phyloP scores from a whole-genome alignment of 1,140 invertebrate genomes.

The Diorhabda carinulata region DNA sequence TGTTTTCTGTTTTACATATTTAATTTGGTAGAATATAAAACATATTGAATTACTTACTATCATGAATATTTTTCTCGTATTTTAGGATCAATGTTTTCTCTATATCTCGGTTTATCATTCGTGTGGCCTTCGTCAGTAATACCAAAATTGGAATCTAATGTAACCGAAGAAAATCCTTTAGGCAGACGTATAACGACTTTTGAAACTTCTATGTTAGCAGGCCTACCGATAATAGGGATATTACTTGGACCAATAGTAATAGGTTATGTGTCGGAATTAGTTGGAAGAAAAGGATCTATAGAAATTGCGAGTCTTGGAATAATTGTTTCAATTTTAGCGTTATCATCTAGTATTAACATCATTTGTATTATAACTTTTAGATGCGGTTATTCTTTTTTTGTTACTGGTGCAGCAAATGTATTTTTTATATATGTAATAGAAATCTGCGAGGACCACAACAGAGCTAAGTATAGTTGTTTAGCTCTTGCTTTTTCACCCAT shows the following conservation, averaged over 20 bases:
- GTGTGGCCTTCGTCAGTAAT: conserved; percentile 68
- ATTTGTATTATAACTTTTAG: conserved; percentile 45
- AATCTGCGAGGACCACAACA: conserved; percentile 46
- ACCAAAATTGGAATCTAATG: conserved; percentile 50
- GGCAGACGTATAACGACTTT: conserved; percentile 46
- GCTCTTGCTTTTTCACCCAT: conserved; percentile 52
- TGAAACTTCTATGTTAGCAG: conserved; percentile 75
- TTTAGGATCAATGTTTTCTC: neutral
- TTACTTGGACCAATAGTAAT: conserved; percentile 45
- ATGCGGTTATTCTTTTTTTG: conserved; percentile 47
- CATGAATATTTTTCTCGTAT: neutral
- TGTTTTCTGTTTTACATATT: too few relatives aligned
- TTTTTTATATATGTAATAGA: conserved; percentile 53
- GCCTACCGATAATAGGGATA: conserved; percentile 72
- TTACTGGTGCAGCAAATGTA: conserved; percentile 49
- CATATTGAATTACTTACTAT: too few relatives aligned
- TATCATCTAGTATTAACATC: conserved; percentile 40
- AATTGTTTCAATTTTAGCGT: too few relatives aligned
- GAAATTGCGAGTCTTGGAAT: too few relatives aligned
- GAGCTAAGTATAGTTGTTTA: conserved; percentile 54
- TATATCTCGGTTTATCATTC: neutral
- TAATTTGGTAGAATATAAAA: too few relatives aligned
- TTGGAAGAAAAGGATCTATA: conserved; percentile 47
- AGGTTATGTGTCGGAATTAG: conserved; percentile 30
- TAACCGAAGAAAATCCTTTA: conserved; percentile 32